Evolutionary conservation across 1,140 invertebrate species (phyloP).

Genomic region (Vanessa tameamea): DNA sequence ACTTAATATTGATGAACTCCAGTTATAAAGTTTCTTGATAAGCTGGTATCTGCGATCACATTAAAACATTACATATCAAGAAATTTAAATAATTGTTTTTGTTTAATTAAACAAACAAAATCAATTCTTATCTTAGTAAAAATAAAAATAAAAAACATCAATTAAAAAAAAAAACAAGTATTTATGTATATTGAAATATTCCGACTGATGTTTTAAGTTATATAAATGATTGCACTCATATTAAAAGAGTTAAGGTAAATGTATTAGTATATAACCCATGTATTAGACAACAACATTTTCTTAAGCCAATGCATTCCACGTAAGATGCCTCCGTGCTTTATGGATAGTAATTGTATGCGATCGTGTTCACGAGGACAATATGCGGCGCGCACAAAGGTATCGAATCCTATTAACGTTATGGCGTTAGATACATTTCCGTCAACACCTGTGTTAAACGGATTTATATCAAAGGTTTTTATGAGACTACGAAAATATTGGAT

Average conservation of each 20-base stretch:
- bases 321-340: slow-evolving; percentile 21
- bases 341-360: slow-evolving; percentile 27
- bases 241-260: no score
- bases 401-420: slow-evolving; percentile 29
- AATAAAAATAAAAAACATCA: no score
- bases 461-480: slow-evolving; percentile 12
- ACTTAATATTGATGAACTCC: background rate
- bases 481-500: slow-evolving; percentile 9
- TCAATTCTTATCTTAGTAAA: no score
- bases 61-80: no score
- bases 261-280: no score
- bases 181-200: background rate
- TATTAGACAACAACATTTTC: no score
- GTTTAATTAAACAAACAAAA: no score
- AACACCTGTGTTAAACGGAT: slow-evolving; percentile 24
- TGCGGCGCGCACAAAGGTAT: slow-evolving; percentile 30
- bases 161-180: background rate
- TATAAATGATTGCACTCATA: no score
- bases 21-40: background rate
- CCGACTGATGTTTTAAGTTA: no score
- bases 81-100: no score
- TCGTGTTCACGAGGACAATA: slow-evolving; percentile 15
- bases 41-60: no score
- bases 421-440: slow-evolving; percentile 28
- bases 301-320: slow-evolving; percentile 21